phyloP scores from a whole-genome alignment of 2,888 invertebrate genomes.

The Portevinia maculata region DNA sequence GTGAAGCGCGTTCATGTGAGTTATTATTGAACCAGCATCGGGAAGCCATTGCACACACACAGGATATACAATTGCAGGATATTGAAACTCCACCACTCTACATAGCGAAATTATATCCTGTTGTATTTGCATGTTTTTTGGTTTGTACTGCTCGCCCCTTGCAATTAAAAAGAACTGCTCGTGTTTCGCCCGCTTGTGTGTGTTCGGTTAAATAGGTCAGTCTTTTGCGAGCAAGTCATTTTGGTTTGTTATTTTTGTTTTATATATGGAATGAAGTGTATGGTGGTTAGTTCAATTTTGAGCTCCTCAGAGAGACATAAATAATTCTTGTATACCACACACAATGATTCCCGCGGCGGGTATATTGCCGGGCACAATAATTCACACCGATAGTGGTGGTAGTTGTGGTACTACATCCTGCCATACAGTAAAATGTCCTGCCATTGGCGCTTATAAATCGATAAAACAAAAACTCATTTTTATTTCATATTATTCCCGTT shows the following conservation, averaged over 20 bases:
- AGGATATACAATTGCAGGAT: conserved; percentile 16
- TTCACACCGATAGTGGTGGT: conserved; percentile 25
- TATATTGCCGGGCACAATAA: conserved; percentile 30
- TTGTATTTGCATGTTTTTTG: background rate
- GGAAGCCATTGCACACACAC: conserved; percentile 11
- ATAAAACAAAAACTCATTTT: conserved; percentile 68
- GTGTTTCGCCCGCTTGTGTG: too few relatives aligned
- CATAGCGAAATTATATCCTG: conserved; percentile 38
- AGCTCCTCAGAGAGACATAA: conserved; percentile 42
- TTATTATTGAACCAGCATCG: conserved; percentile 32
- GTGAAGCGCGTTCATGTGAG: conserved; percentile 28
- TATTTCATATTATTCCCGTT: conserved; percentile 48
- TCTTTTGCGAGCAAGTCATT: conserved; percentile 28
- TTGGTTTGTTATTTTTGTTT: conserved; percentile 23
- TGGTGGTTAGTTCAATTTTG: conserved; percentile 61
- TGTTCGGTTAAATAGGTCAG: conserved; percentile 51
- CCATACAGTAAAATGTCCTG: background rate
- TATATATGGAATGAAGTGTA: conserved; percentile 32
- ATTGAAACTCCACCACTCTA: conserved; percentile 47
- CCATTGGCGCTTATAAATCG: conserved; percentile 51
- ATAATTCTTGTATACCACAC: conserved; percentile 46
- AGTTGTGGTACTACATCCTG: conserved; percentile 35
- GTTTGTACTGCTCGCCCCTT: background rate
- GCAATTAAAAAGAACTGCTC: background rate
- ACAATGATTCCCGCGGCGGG: conserved; percentile 11